Evolutionary conservation across 2,113 vertebrate species (phyloP), one percentile per base, ranked within the genome.

Genomic region (Antigone vipio): DNA sequence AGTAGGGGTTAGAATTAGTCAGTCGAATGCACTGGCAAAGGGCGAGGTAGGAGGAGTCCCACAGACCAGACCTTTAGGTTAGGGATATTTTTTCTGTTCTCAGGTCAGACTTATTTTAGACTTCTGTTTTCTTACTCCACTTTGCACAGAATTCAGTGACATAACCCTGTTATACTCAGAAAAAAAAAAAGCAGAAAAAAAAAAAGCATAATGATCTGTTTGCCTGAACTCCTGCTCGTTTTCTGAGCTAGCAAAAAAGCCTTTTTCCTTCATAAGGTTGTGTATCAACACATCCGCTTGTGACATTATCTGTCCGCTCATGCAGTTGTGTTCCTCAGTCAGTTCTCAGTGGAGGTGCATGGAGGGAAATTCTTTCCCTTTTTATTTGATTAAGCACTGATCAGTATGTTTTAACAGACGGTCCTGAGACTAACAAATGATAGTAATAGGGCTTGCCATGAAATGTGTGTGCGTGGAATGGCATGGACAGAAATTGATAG

Each of bases 11-110:
- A 78, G 88, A 80, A 83, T 92, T 56, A 91, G 71, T 52, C 44
- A 42, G 68, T 63, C 63, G 73, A 92, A 67, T 63, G 69, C 2
- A 1, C 60, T 93, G 90, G 90, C 75, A 84, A 86, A 86, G 67
- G 45, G 21, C 9, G 2, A 81, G 50, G 77, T 72, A 96, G 89
- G 92, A 94, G 83, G 88, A 95, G 89, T 83, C 68, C 60, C 2
- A 5, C 73, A 45, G 69, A 72, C 29, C 83, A 76, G 92, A 89
- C 74, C 49, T 93, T 85, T 82, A 75, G 49, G 53, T 88, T 80
- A 60, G 42, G 74, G 74, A 62, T 91, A 42, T 91, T 92, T 96
- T 88, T 92, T 85, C 77, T 63, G 22, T 95, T 71, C 59, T 85
- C 77, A 32, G 12, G 74, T 76, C 14, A 3, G 27, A 60, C 63